Base-by-base conservation (phyloP, 30 jellyfish, hydroid and myxozoan species). In the Aurelia coerulea region DNA sequence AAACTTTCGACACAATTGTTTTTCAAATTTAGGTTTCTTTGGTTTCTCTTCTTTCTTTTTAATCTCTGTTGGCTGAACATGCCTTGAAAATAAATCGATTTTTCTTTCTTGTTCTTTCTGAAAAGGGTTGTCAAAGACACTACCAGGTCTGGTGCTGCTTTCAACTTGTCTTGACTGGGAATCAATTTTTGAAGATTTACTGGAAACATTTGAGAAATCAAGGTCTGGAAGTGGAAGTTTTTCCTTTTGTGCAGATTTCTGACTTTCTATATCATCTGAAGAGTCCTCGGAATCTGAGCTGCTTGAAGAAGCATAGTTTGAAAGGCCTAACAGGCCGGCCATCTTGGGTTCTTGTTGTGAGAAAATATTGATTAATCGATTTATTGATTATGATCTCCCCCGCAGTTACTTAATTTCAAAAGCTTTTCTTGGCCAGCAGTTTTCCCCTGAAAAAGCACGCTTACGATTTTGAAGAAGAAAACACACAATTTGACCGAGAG, bases 201-300 rank as follows among this genome's bases (percentile, higher is more conserved):
- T 49, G 2, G 54, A 32, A 32, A 34, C 54, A 13, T 63, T 76
- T 1, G n/a, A 2, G 62, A 53, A 41, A 42, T 74, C 88, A 59
- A 84, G 71, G 16, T 72, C 81, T 46, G 93, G 93, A 41, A 77
- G 88, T 6, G 85, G 92, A 17, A 83, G 92, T 62, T 56, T 82
- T 13, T 60, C 76, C 73, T 37, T 49, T 37, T 60, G 56, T 1
- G 66, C 69, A 16, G 41, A 9, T 9, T 46, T 41, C 50, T 9
- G 79, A 2, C 6, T 62, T 42, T 64, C 53, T 37, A 39, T 37
- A 5, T 59, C 87, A 54, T 59, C 73, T 8, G 89, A 78, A 5
- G 89, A 62, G 64, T 56, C 63, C 12, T 33, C 54, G 1, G 89
- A 78, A n/a, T 70, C 65, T 29, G 63, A 29, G 35, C 33, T 14